Conservation (phyloP, 2,888 invertebrate genomes). For the Lasius fuliginosus region DNA sequence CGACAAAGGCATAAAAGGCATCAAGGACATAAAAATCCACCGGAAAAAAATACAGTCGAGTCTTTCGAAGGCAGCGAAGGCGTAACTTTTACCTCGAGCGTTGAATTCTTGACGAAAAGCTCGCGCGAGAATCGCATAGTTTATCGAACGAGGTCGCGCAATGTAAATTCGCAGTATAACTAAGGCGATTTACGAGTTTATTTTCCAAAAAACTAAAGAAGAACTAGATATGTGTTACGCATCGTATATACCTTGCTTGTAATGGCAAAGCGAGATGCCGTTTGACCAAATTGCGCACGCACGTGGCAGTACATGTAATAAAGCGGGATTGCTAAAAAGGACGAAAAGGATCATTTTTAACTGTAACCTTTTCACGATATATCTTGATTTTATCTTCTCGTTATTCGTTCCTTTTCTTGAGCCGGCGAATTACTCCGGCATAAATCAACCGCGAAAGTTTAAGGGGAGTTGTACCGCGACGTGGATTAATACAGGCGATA, state of each 20-base stretch:
- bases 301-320: conserved; percentile 49
- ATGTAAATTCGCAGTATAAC: conserved; percentile 29
- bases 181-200: conserved; percentile 25
- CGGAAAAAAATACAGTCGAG: conserved; percentile 8
- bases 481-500: conserved; percentile 22
- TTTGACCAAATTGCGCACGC: background rate
- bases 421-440: background rate
- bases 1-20: background rate
- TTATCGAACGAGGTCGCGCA: conserved; percentile 42
- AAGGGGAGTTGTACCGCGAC: background rate
- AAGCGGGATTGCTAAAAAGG: conserved; percentile 64
- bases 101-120: conserved; percentile 63
- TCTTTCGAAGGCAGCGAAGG: conserved; percentile 17
- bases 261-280: conserved; percentile 20
- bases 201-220: conserved; percentile 12
- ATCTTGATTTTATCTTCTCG: conserved; percentile 35
- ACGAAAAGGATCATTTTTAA: conserved; percentile 52
- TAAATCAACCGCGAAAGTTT: conserved; percentile 46
- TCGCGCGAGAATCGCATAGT: conserved; percentile 9
- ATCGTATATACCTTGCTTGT: background rate
- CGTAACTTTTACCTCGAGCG: conserved; percentile 66
- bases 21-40: conserved; percentile 1
- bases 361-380: conserved; percentile 46
- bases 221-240: background rate
- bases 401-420: background rate